Evolutionary conservation across 2,888 invertebrate species (phyloP).

Genomic region (Xylota sylvarum): DNA sequence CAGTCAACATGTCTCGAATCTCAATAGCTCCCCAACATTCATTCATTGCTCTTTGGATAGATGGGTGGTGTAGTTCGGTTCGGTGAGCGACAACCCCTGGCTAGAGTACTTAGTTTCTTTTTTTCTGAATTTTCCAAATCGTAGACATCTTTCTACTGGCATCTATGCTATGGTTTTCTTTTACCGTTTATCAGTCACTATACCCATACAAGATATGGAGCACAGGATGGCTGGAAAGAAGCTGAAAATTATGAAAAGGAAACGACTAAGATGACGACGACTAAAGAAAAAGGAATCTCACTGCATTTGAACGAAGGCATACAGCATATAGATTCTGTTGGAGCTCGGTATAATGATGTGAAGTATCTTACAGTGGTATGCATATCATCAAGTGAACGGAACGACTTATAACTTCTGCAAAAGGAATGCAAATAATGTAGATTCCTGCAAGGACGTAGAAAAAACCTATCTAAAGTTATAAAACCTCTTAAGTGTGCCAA

Average conservation of each 20-base stretch:
- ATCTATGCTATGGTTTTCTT: slow-evolving; percentile 44
- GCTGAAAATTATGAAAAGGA: slow-evolving; percentile 72
- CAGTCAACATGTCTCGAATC: slow-evolving; percentile 73
- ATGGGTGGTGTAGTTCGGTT: no score
- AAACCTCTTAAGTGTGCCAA: slow-evolving; percentile 15
- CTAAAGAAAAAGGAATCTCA: slow-evolving; percentile 30
- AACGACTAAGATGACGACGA: slow-evolving; percentile 55
- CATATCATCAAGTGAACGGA: slow-evolving; percentile 35
- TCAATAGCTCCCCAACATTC: slow-evolving; percentile 33
- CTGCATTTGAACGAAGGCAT: slow-evolving; percentile 36
- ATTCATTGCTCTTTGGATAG: slow-evolving; percentile 7
- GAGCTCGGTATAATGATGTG: slow-evolving; percentile 63
- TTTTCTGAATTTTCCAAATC: slow-evolving; percentile 39
- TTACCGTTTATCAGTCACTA: slow-evolving; percentile 45
- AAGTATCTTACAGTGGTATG: slow-evolving; percentile 49
- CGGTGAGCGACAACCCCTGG: background rate
- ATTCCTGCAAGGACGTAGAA: slow-evolving; percentile 18
- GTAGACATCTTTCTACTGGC: slow-evolving; percentile 50
- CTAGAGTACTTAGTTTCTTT: slow-evolving; percentile 34
- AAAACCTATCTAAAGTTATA: background rate
- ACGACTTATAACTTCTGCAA: slow-evolving; percentile 43
- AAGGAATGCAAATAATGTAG: slow-evolving; percentile 58
- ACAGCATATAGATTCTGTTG: slow-evolving; percentile 10
- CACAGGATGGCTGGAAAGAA: slow-evolving; percentile 15
- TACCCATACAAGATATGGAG: slow-evolving; percentile 27